Conservation (phyloP, 2,797 vertebrate genomes). For the Oreortyx pictus region DNA sequence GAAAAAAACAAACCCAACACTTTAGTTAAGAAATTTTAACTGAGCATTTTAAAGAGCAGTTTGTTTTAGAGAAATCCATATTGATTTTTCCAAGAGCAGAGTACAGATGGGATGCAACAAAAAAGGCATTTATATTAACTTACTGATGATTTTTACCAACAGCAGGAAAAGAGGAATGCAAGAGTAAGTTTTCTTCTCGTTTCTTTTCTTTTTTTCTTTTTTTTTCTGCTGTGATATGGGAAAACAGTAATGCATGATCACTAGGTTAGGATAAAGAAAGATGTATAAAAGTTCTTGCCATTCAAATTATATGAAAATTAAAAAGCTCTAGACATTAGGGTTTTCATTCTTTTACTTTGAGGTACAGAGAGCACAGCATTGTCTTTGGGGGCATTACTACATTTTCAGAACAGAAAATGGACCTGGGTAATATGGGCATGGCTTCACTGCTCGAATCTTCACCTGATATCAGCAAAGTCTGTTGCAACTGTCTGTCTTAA, state of each 20-base stretch:
- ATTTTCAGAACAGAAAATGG: neutral
- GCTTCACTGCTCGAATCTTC: neutral
- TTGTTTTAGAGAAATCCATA: neutral
- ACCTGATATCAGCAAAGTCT: neutral
- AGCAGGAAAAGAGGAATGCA: neutral
- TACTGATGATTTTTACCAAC: neutral
- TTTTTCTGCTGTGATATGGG: neutral
- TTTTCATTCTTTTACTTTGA: neutral
- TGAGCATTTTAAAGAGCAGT: neutral
- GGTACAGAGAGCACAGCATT: neutral
- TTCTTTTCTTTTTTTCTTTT: neutral
- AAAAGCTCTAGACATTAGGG: neutral
- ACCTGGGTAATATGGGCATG: neutral
- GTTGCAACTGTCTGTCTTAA: neutral
- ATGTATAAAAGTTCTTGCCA: neutral
- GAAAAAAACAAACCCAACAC: too few species aligned
- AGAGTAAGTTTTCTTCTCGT: neutral
- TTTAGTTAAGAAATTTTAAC: neutral
- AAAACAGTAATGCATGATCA: neutral
- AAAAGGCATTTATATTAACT: neutral
- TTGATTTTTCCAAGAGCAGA: neutral
- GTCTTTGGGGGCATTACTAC: neutral
- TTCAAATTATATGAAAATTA: neutral
- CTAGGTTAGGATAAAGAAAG: neutral
- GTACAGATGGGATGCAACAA: neutral